phyloP scores from a whole-genome alignment of 1,140 invertebrate genomes.

The Trichomalopsis sarcophagae region DNA sequence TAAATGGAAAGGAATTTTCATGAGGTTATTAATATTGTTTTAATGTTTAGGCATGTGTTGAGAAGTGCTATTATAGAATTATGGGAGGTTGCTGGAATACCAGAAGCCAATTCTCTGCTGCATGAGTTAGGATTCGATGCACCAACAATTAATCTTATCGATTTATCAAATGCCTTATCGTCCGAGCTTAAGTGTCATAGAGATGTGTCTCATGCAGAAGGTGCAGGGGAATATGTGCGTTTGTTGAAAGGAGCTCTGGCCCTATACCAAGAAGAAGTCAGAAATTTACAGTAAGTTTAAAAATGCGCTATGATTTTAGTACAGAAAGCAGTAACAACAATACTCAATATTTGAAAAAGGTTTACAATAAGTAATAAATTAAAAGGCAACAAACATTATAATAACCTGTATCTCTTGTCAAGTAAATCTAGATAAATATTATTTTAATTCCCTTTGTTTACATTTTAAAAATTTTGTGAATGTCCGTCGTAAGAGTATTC shows the following conservation, averaged over 20 bases:
- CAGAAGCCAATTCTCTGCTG: constrained; percentile 78
- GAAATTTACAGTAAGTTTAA: constrained; percentile 74
- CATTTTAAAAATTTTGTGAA: not conserved
- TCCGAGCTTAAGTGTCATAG: constrained; percentile 81
- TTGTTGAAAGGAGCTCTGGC: constrained; percentile 77
- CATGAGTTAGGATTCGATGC: constrained; percentile 82
- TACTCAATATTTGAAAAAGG: not conserved
- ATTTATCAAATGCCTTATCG: constrained; percentile 84
- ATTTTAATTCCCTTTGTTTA: not conserved
- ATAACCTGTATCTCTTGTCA: too few species aligned
- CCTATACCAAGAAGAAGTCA: constrained; percentile 78
- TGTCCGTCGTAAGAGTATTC: too few species aligned
- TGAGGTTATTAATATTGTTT: constrained; percentile 29
- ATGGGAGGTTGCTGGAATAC: constrained; percentile 83
- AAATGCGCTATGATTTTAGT: not conserved
- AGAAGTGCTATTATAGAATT: constrained; percentile 78
- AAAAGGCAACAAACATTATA: not conserved
- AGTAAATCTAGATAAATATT: too few species aligned
- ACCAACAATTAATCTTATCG: constrained; percentile 79
- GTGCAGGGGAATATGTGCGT: constrained; percentile 72
- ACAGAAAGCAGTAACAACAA: not conserved
- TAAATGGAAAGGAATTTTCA: not conserved
- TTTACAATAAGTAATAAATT: not conserved
- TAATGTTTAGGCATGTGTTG: constrained; percentile 65
- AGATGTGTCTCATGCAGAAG: constrained; percentile 69